phyloP scores from a whole-genome alignment of 2,888 invertebrate species.

The Leptodirus hochenwartii region DNA sequence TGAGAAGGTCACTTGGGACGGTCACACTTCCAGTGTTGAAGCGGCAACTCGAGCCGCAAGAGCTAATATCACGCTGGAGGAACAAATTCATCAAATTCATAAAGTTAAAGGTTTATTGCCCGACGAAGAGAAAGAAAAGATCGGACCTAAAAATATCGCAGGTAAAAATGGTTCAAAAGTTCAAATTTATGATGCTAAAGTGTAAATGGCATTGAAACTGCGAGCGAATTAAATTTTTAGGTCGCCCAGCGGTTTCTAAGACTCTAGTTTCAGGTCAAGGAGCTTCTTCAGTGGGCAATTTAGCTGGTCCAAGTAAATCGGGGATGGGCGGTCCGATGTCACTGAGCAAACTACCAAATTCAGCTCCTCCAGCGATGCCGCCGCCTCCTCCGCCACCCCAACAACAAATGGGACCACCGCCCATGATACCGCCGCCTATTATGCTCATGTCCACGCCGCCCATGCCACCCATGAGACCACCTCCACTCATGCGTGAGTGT shows the following conservation, averaged over 20 bases:
- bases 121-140: slow-evolving; percentile 93
- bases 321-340: no score
- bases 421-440: no score
- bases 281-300: no score
- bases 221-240: no score
- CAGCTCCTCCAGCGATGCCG: slow-evolving; percentile 23
- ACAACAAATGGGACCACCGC: no score
- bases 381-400: slow-evolving; percentile 31
- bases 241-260: slow-evolving; percentile 10
- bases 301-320: no score
- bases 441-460: slow-evolving; percentile 44
- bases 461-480: slow-evolving; percentile 36
- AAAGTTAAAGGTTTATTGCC: slow-evolving; percentile 83
- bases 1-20: slow-evolving; percentile 94
- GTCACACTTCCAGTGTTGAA: slow-evolving; percentile 92
- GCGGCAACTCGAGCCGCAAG: slow-evolving; percentile 86
- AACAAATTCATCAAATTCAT: slow-evolving; percentile 95
- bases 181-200: slow-evolving; percentile 21
- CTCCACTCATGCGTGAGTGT: slow-evolving; percentile 35
- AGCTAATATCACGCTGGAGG: slow-evolving; percentile 89
- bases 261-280: no score
- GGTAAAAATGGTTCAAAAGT: slow-evolving; percentile 22
- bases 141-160: slow-evolving; percentile 70
- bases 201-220: slow-evolving; percentile 27
- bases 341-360: slow-evolving; percentile 13